phyloP scores from a whole-genome alignment of 2,113 vertebrate species.

The Erpornis zantholeuca region DNA sequence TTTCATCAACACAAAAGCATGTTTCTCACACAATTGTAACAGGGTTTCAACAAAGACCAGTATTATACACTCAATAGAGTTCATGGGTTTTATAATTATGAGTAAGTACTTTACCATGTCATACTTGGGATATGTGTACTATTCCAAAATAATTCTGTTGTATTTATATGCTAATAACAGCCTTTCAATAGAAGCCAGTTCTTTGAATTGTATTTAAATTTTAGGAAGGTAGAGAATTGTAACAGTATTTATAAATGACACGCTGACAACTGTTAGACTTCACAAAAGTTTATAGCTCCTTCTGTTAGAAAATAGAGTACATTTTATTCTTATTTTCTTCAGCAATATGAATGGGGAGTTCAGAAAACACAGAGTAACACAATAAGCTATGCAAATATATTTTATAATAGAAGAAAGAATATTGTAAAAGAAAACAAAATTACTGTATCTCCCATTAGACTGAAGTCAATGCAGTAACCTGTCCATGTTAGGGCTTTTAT shows the following conservation, averaged over 20 bases:
- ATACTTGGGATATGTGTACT: constrained; percentile 55
- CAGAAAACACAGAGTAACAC: constrained; percentile 64
- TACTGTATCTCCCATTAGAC: constrained; percentile 70
- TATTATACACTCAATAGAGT: constrained; percentile 50
- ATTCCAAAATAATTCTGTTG: constrained; percentile 71
- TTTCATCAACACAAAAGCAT: constrained; percentile 62
- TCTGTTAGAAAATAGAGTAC: constrained; percentile 69
- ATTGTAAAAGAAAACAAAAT: constrained; percentile 84
- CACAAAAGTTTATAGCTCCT: constrained; percentile 72
- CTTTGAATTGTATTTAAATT: constrained; percentile 76
- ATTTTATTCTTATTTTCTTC: constrained; percentile 59
- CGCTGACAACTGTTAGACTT: constrained; percentile 74
- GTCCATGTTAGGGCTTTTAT: constrained; percentile 74
- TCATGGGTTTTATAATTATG: constrained; percentile 70
- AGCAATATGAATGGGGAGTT: constrained; percentile 63
- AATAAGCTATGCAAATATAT: constrained; percentile 72
- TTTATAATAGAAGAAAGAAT: constrained; percentile 62
- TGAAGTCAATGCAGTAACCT: constrained; percentile 64
- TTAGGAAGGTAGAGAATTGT: constrained; percentile 70
- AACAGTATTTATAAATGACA: constrained; percentile 68
- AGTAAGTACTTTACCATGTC: constrained; percentile 70
- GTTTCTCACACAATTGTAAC: constrained; percentile 55
- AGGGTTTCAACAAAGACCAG: constrained; percentile 46
- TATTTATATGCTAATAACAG: constrained; percentile 76
- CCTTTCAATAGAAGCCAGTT: constrained; percentile 62